A percentile compares a stretch with the other conserved stretches of the same genome.
phyloP scores from a whole-genome alignment of 2,888 invertebrate genomes.

The Teinopalpus imperialis region DNA sequence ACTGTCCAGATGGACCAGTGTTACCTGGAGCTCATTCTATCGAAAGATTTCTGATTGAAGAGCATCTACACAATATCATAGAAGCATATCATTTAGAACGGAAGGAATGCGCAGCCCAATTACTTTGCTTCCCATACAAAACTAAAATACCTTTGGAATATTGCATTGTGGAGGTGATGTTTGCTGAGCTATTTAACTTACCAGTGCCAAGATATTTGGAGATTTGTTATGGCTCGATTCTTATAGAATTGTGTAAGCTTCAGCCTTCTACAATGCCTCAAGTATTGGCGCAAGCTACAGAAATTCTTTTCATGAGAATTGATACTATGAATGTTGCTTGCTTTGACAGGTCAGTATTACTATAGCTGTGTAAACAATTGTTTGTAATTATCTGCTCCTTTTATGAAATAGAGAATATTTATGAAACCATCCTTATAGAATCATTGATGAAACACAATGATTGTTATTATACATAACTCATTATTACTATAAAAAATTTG shows the following conservation, averaged over 20 bases:
- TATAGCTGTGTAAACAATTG: no score
- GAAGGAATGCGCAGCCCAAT: slow-evolving; percentile 96
- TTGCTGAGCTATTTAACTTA: slow-evolving; percentile 95
- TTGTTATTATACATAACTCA: no score
- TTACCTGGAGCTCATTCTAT: slow-evolving; percentile 98
- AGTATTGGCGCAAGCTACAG: slow-evolving; percentile 98
- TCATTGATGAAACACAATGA: no score
- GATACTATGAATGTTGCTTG: slow-evolving; percentile 98
- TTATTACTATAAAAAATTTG: no score
- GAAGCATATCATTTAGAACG: slow-evolving; percentile 93
- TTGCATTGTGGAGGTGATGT: slow-evolving; percentile 98
- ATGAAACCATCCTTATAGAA: no score
- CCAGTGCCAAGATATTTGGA: slow-evolving; percentile 95
- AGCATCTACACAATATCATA: slow-evolving; percentile 96
- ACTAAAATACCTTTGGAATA: slow-evolving; percentile 98
- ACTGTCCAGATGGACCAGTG: slow-evolving; percentile 96
- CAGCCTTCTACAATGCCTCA: slow-evolving; percentile 99
- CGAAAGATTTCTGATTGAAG: slow-evolving; percentile 98
- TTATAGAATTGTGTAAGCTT: slow-evolving; percentile 98
- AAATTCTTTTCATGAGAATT: slow-evolving; percentile 96
- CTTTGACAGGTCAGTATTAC: slow-evolving; percentile 90
- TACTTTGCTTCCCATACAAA: slow-evolving; percentile 96
- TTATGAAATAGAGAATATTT: no score
- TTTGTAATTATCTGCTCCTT: no score
- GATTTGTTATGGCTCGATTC: slow-evolving; percentile 95